Conservation (phyloP, 2,797 vertebrate species). For the Sphaeramia orbicularis region DNA sequence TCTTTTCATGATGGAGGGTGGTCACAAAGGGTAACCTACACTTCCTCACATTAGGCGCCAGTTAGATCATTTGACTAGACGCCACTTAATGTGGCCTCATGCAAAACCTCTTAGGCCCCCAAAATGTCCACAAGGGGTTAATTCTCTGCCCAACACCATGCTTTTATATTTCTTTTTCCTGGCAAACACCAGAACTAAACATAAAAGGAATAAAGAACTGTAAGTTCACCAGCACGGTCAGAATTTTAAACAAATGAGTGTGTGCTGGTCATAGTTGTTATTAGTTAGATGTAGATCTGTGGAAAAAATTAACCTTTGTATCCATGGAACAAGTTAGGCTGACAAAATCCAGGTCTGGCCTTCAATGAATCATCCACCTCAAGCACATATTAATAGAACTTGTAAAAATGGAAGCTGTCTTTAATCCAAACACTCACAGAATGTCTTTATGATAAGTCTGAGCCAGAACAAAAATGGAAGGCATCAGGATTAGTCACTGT, state of each 20-base stretch:
- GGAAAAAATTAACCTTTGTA: constrained; percentile 74
- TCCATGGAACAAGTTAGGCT: constrained; percentile 64
- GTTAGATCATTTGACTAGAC: constrained; percentile 70
- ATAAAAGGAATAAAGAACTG: constrained; percentile 29
- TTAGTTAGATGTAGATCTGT: constrained; percentile 58
- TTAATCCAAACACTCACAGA: constrained; percentile 70
- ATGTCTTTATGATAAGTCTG: constrained; percentile 62
- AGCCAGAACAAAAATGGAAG: constrained; percentile 65
- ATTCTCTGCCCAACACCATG: constrained; percentile 25
- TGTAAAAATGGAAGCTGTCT: constrained; percentile 76
- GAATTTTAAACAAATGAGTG: constrained; percentile 54
- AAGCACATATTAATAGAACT: constrained; percentile 76
- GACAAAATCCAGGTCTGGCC: constrained; percentile 74
- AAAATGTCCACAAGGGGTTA: constrained; percentile 40
- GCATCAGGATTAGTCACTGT: constrained; percentile 59
- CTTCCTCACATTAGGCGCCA: constrained; percentile 53
- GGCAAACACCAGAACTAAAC: constrained; percentile 27
- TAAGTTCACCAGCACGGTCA: constrained; percentile 42
- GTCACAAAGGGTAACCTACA: constrained; percentile 64
- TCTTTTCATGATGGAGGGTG: constrained; percentile 57
- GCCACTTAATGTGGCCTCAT: constrained; percentile 45
- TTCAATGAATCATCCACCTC: constrained; percentile 77
- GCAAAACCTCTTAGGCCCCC: constrained; percentile 48
- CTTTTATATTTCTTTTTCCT: constrained; percentile 61
- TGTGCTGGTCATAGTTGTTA: constrained; percentile 49